Conservation (phyloP, 2,797 vertebrate genomes). For the Centroberyx gerrardi region DNA sequence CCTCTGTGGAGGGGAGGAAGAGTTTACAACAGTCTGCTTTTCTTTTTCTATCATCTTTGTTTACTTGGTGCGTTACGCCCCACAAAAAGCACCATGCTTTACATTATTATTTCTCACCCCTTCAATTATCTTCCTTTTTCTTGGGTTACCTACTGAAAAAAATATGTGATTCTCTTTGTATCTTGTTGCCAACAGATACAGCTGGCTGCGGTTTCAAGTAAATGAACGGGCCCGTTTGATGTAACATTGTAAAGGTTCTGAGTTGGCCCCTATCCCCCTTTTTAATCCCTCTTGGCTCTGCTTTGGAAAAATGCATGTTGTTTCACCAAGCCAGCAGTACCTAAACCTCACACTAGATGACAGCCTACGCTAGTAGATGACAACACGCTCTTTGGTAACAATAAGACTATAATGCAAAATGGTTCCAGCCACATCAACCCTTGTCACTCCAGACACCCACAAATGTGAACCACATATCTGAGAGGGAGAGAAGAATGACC, state of each 20-base stretch:
- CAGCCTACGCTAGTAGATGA: constrained; percentile 48
- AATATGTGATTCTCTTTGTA: no score
- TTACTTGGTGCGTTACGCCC: no score
- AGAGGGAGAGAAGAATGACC: neutral
- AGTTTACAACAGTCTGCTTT: no score
- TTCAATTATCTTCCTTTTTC: no score
- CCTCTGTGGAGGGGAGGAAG: no score
- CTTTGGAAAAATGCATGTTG: neutral
- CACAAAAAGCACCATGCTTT: no score
- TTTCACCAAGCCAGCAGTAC: constrained; percentile 41
- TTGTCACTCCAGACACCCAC: constrained; percentile 38
- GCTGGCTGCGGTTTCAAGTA: no score
- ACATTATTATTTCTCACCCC: no score
- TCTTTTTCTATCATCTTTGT: no score
- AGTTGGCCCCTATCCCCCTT: neutral
- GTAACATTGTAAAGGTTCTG: neutral
- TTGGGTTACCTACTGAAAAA: no score
- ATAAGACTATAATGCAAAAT: constrained; percentile 73
- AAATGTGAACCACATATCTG: neutral
- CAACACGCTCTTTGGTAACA: constrained; percentile 48
- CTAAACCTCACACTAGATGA: constrained; percentile 65
- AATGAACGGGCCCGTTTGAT: neutral
- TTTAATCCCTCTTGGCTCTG: neutral
- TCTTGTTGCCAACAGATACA: no score
- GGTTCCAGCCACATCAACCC: constrained; percentile 66